phyloP scores from a whole-genome alignment of 2,797 vertebrate genomes.

The Pantherophis alleghaniensis region DNA sequence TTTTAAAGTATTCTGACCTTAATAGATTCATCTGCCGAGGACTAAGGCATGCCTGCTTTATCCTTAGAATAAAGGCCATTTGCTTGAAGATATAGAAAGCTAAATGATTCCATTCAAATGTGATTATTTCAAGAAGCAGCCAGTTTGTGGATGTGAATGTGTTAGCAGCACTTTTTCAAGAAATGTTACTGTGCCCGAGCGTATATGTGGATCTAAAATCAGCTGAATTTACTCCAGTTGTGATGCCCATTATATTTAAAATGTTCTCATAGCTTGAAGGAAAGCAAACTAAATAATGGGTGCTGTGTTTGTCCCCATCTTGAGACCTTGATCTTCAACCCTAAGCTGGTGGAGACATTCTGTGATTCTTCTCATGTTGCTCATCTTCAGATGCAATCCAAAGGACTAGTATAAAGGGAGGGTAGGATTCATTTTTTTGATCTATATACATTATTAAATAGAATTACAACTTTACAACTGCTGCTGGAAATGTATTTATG shows the following conservation, averaged over 20 bases:
- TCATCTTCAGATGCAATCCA: neutral
- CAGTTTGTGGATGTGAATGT: conserved; percentile 8
- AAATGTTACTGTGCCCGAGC: accelerated
- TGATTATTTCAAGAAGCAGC: neutral
- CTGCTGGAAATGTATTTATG: neutral
- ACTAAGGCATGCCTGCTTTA: neutral
- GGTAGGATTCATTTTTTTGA: neutral
- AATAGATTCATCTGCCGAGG: conserved; percentile 29
- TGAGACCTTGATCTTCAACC: neutral
- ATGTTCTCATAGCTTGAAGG: neutral
- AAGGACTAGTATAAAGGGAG: neutral
- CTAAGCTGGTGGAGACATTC: neutral
- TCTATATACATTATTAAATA: neutral
- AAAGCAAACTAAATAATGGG: neutral
- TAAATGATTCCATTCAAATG: conserved; percentile 47
- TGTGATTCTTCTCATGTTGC: neutral
- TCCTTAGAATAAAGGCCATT: conserved; percentile 43
- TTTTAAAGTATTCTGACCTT: conserved; percentile 42
- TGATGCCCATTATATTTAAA: conserved; percentile 22
- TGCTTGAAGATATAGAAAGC: conserved; percentile 25
- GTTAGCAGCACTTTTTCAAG: neutral
- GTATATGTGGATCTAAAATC: conserved; percentile 33
- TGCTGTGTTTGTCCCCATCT: neutral
- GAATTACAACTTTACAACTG: neutral
- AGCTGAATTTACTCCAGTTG: conserved; percentile 9